Percentiles rank a stretch among this genome's conserved stretches.
Evolutionary conservation across 2,888 invertebrate species (phyloP).

Genomic region (Cephus sareptanus): DNA sequence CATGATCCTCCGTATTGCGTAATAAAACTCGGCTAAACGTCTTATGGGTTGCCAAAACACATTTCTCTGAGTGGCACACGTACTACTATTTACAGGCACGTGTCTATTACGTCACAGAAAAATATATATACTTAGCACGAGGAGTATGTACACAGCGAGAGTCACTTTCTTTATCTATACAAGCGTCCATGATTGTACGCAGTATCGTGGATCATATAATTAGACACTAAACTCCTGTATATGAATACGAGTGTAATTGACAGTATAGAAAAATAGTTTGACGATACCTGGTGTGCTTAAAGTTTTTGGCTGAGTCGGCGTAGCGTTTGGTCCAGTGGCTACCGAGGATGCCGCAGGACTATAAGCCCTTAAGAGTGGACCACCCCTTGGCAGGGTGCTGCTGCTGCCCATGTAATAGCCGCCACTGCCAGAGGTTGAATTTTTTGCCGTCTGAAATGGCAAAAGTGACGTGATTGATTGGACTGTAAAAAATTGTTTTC

Average conservation of each 20-base stretch:
- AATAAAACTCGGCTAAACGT: neutral
- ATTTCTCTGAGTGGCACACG: neutral
- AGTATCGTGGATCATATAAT: neutral
- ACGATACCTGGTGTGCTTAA: slow-evolving; percentile 56
- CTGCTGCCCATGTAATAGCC: slow-evolving; percentile 77
- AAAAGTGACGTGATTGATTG: neutral
- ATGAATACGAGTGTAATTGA: neutral
- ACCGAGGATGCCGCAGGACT: slow-evolving; percentile 71
- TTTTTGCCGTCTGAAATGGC: slow-evolving; percentile 69
- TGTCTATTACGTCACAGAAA: neutral
- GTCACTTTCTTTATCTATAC: neutral
- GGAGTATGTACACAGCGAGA: neutral
- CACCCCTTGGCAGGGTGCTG: slow-evolving; percentile 76
- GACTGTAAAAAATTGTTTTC: neutral
- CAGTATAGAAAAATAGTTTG: neutral
- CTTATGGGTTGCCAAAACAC: neutral
- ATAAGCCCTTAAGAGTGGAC: slow-evolving; percentile 75
- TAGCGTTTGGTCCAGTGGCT: slow-evolving; percentile 51
- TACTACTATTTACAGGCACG: neutral
- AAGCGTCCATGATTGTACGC: neutral
- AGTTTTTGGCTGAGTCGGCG: slow-evolving; percentile 53
- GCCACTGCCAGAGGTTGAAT: slow-evolving; percentile 68
- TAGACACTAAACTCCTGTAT: neutral
- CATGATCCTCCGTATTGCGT: neutral
- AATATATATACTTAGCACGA: neutral